Evolutionary conservation across 2,888 invertebrate species (phyloP), one percentile per base, ranked within the genome.

Genomic region (Atethmia centrago): DNA sequence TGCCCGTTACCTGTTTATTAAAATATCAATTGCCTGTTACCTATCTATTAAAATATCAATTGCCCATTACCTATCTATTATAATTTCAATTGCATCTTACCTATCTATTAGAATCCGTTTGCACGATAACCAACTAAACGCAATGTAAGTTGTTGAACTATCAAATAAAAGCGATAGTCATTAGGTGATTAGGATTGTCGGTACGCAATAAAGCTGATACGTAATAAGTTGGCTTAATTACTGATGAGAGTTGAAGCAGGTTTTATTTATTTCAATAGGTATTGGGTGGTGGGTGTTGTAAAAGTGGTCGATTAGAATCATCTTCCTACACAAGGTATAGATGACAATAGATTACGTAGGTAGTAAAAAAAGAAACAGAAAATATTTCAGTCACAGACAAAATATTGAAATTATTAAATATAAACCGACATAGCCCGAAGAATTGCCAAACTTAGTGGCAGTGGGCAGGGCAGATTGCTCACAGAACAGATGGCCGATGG

Each of bases 271-370:
- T 65, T n/a, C 31, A 5, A 31, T 19, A 12, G 8, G 12, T 19
- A n/a, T 42, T 28, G 4, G 0, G 16, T 19, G 28, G 28, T 42
- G 8, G 14, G 63, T 76, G 55, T 28, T 28, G 21, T 9, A 25
- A 31, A 61, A 51, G 12, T 40, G 0, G 9, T 5, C 8, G 40
- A 19, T 69, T 1, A 28, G 28, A 51, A 78, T 5, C 3, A 47
- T 7, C 47, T 31, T 21, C 40, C 79, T 36, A 71, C 71, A 19
- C 75, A 25, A 42, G 19, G 5, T 40, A 45, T 0, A 42, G 8
- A 79, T 14, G 40, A 70, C 31, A 56, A 25, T 19, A 25, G 19
- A 68, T 36, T 21, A 36, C 53, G 59, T 61, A 61, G 28, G 28
- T n/a, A 53, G 71, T 9, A 21, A 14, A 31, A 25, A 58, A 31